Evolutionary conservation across 1,140 invertebrate species (phyloP).

Genomic region (Drosophila teissieri): DNA sequence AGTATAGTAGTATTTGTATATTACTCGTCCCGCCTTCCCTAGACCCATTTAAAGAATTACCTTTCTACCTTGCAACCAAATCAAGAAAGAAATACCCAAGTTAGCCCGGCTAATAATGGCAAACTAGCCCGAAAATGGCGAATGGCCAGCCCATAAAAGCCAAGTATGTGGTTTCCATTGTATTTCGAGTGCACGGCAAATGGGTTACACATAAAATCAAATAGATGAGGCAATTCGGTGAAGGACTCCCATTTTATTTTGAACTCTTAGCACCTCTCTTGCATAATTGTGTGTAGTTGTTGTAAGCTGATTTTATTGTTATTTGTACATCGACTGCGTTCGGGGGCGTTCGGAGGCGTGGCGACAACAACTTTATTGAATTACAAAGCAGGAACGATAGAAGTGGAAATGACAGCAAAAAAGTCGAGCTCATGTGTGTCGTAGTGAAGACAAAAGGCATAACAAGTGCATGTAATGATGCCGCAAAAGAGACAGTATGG

Average conservation of each 20-base stretch:
- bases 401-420: conserved; percentile 10
- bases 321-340: conserved; percentile 65
- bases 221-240: conserved; percentile 59
- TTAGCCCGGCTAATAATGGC: conserved; percentile 24
- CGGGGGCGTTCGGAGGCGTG: conserved; percentile 21
- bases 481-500: conserved; percentile 11
- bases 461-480: conserved; percentile 66
- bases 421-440: conserved; percentile 9
- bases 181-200: conserved; percentile 42
- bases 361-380: conserved; percentile 70
- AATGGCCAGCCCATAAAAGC: conserved; percentile 44
- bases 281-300: conserved; percentile 56
- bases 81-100: conserved; percentile 15
- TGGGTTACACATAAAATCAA: conserved; percentile 60
- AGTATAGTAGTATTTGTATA: too few species aligned
- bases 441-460: conserved; percentile 48
- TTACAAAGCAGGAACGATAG: conserved; percentile 36
- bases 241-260: conserved; percentile 64
- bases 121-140: conserved; percentile 46
- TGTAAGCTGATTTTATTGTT: conserved; percentile 56
- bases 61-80: conserved; percentile 14
- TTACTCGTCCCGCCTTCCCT: neutral
- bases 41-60: neutral
- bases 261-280: conserved; percentile 34
- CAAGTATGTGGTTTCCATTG: conserved; percentile 31